Conservation (phyloP, 1,140 invertebrate species). For the Orchesella cincta region DNA sequence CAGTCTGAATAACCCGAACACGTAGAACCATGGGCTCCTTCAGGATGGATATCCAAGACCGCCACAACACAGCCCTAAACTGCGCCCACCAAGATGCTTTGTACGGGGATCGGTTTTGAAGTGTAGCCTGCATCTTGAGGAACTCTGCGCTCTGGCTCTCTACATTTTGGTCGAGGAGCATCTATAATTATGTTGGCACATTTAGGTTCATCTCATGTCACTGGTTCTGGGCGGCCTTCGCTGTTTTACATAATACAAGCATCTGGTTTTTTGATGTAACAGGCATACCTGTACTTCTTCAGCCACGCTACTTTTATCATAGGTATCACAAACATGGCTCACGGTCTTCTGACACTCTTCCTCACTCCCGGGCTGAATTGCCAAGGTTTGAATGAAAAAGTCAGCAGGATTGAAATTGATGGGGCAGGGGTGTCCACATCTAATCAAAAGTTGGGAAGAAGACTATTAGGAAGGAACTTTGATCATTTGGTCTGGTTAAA, state of each 20-base stretch:
- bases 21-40: constrained; percentile 77
- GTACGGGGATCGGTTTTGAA: constrained; percentile 63
- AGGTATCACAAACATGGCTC: constrained; percentile 67
- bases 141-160: neutral
- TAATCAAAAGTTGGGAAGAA: constrained; percentile 43
- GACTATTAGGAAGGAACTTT: neutral
- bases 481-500: too few relatives aligned
- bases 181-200: neutral
- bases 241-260: neutral
- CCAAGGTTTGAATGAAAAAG: constrained; percentile 88
- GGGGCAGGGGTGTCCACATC: constrained; percentile 59
- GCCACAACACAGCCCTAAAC: constrained; percentile 83
- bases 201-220: neutral
- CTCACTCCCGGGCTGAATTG: constrained; percentile 80
- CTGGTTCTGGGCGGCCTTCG: neutral
- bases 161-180: neutral
- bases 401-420: constrained; percentile 93
- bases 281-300: constrained; percentile 44
- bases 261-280: neutral
- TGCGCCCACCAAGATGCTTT: constrained; percentile 85
- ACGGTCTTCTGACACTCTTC: constrained; percentile 58
- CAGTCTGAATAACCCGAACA: constrained; percentile 20
- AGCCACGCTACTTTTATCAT: constrained; percentile 66
- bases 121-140: constrained; percentile 14
- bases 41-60: constrained; percentile 81